Conservation (phyloP, 2,888 invertebrate genomes). For the Drosophila recens region DNA sequence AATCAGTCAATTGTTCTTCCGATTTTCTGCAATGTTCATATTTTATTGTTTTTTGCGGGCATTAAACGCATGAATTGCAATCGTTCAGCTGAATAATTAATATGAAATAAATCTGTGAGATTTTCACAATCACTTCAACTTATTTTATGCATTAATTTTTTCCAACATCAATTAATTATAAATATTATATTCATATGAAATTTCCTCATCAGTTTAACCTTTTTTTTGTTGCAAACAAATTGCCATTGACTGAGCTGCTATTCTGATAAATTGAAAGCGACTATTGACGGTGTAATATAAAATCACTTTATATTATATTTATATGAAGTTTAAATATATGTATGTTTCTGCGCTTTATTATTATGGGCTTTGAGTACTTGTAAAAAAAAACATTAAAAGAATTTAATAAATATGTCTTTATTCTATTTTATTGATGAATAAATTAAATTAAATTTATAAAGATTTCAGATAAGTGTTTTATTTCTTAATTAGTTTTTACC, state of each 20-base stretch:
- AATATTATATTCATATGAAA: constrained; percentile 52
- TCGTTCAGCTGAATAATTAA: constrained; percentile 76
- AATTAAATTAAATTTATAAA: not conserved
- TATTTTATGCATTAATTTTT: constrained; percentile 37
- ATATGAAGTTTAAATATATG: constrained; percentile 12
- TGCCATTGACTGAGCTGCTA: constrained; percentile 33
- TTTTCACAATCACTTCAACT: constrained; percentile 66
- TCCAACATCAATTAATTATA: constrained; percentile 71
- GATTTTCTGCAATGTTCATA: constrained; percentile 29
- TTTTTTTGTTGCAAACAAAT: constrained; percentile 30
- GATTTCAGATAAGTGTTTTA: not conserved
- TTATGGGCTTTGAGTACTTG: not conserved
- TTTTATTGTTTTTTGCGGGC: constrained; percentile 36
- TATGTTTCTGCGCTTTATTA: not conserved
- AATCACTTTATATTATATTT: constrained; percentile 15
- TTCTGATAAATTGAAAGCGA: constrained; percentile 34
- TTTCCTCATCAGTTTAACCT: constrained; percentile 48
- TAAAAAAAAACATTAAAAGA: too few relatives aligned
- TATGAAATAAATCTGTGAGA: constrained; percentile 68
- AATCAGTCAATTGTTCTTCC: constrained; percentile 14
- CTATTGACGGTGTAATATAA: constrained; percentile 15
- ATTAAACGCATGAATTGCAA: constrained; percentile 65
- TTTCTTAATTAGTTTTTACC: not conserved
- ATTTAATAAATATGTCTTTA: not conserved
- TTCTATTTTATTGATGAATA: not conserved